Evolutionary conservation across 2,888 invertebrate genomes (phyloP).

Genomic region (Lagria hirta): DNA sequence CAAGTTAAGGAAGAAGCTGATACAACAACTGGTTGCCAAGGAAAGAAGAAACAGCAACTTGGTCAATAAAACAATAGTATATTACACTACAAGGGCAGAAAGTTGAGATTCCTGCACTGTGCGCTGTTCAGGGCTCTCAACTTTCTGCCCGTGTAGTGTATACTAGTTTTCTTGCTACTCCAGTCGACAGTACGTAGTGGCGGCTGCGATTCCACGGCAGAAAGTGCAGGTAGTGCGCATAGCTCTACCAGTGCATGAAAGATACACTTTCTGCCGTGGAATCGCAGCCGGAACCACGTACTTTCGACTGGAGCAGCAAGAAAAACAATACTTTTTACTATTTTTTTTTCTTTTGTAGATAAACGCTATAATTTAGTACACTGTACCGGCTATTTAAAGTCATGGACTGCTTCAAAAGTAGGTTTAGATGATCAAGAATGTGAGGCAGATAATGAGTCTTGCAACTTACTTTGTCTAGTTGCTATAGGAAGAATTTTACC

Average conservation of each 20-base stretch:
- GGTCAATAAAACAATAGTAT: too few relatives aligned
- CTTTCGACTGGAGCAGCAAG: conserved; percentile 51
- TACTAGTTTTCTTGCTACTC: too few relatives aligned
- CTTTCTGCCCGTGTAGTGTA: too few relatives aligned
- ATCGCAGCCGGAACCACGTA: too few relatives aligned
- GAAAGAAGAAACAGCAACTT: conserved; percentile 67
- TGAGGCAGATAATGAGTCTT: conserved; percentile 62
- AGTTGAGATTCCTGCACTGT: too few relatives aligned
- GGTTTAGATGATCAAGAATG: conserved; percentile 67
- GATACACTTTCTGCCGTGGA: too few relatives aligned
- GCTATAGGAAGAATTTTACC: conserved; percentile 80
- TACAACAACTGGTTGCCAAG: conserved; percentile 61
- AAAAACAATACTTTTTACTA: conserved; percentile 3
- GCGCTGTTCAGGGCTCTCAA: too few relatives aligned
- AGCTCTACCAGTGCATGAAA: too few relatives aligned
- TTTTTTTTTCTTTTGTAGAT: conserved; percentile 62
- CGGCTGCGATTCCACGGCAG: too few relatives aligned
- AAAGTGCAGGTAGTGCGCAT: too few relatives aligned
- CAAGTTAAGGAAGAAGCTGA: conserved; percentile 76
- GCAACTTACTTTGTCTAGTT: conserved; percentile 83
- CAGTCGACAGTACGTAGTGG: too few relatives aligned
- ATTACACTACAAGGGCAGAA: too few relatives aligned
- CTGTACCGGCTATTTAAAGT: conserved; percentile 91
- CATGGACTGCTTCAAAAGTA: conserved; percentile 82
- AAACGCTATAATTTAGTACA: conserved; percentile 87